Evolutionary conservation across 2,888 invertebrate species (phyloP), one percentile per base, ranked within the genome.

Genomic region (Parnassius smintheus): DNA sequence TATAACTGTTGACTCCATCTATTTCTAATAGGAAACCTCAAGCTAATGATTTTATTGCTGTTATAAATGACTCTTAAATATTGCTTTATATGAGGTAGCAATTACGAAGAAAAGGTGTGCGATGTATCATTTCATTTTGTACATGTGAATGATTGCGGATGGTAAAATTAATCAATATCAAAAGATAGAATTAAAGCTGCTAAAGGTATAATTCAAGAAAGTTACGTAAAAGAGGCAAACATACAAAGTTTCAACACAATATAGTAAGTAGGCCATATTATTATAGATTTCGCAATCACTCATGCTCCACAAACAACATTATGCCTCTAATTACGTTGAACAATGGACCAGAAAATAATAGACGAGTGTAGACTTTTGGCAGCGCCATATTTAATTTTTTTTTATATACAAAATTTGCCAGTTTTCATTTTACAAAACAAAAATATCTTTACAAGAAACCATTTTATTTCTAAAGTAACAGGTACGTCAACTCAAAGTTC

Each of bases 401-500:
- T 71, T 78, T 78, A 80, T 75, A 79, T 73, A 74, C 79, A 80
- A 80, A 79, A 75, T 75, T 74, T 75, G 73, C 72, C 75, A 72
- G 71, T 81, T 77, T 72, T 69, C 67, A 68, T 73, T 77, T 77
- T 74, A 73, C 71, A 72, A 69, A 68, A 71, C 74, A 68, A 74
- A 72, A 65, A 66, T 53, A 41, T 63, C 65, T 63, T 64, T 60
- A 70, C 67, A 68, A 71, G 68, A 73, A 70, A 76, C 71, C 68
- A 70, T 75, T 77, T 75, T 75, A 73, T 75, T 78, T 79, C 78
- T 85, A 81, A 76, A 81, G 78, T 88, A 91, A 90, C 91, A 91
- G 91, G 91, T 91, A 91, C 91, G 88, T 89, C 81, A 90, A 91
- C 90, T 91, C 91, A 83, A 86, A 81, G 68, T 68, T 70, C 67